These are phyloP conservation scores for Lasioglossum villosulum DNA, from an alignment of 2,888 invertebrate species.

Conservation along the genomic window DNA sequence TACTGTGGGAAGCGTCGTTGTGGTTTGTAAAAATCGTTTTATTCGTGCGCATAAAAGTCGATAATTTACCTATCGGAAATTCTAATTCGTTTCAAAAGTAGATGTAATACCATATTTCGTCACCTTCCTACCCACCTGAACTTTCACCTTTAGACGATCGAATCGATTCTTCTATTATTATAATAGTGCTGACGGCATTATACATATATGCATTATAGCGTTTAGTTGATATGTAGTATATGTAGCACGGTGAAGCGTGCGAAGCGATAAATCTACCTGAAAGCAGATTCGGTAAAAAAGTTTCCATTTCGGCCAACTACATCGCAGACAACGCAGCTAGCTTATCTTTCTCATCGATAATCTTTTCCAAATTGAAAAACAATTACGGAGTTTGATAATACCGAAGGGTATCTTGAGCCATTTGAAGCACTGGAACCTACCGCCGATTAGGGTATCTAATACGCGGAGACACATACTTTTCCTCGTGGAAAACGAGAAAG, in stretches of 20 bases:
- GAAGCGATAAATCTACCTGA: neutral
- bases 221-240: too few relatives aligned
- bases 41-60: neutral
- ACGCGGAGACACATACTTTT: neutral
- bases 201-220: too few relatives aligned
- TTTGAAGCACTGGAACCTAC: neutral
- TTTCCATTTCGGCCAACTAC: neutral
- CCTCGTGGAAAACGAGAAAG: neutral
- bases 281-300: neutral
- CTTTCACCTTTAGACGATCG: neutral
- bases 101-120: neutral
- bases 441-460: neutral
- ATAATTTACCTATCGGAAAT: neutral
- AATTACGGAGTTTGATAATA: neutral
- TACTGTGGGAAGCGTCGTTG: neutral
- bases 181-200: neutral
- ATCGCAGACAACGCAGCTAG: neutral
- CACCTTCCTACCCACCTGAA: neutral
- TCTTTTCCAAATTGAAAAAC: neutral
- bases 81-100: neutral
- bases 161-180: constrained; percentile 15
- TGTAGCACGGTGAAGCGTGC: too few relatives aligned
- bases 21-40: neutral
- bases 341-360: neutral
- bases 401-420: neutral